A percentile compares a stretch with the other conserved stretches of the same genome.
Evolutionary conservation across 2,888 invertebrate species (phyloP).

Genomic region (Ectropis crepuscularia): DNA sequence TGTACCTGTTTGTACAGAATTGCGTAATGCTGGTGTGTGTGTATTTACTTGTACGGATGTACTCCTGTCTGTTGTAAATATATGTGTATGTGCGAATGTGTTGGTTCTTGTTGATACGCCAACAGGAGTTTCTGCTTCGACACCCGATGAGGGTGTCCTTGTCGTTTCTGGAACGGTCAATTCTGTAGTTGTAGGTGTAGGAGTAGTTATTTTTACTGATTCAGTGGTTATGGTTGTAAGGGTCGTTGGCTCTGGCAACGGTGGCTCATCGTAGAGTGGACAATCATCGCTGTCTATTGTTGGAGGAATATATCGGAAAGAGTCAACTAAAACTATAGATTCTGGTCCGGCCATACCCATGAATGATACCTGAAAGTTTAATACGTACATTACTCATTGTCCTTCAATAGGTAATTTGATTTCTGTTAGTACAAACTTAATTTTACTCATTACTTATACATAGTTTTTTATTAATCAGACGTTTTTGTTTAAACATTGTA

Average conservation of each 20-base stretch:
- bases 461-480: too few species aligned
- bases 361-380: slow-evolving; percentile 56
- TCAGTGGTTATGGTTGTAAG: slow-evolving; percentile 11
- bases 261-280: slow-evolving; percentile 47
- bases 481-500: too few species aligned
- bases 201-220: background rate
- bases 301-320: slow-evolving; percentile 60
- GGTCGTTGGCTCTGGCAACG: slow-evolving; percentile 10
- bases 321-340: slow-evolving; percentile 56
- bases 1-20: too few species aligned
- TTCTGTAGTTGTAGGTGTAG: background rate
- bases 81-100: too few species aligned
- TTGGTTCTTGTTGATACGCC: too few species aligned
- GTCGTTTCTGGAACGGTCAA: background rate
- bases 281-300: slow-evolving; percentile 47
- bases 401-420: background rate
- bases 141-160: too few species aligned
- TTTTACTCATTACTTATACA: too few species aligned
- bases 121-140: too few species aligned
- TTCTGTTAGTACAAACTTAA: background rate
- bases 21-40: too few species aligned
- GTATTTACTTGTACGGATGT: too few species aligned
- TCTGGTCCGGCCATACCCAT: slow-evolving; percentile 48
- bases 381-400: background rate
- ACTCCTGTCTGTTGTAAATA: too few species aligned